Evolutionary conservation across 2,888 invertebrate genomes (phyloP).

Genomic region (Sphaeridia pumilis): DNA sequence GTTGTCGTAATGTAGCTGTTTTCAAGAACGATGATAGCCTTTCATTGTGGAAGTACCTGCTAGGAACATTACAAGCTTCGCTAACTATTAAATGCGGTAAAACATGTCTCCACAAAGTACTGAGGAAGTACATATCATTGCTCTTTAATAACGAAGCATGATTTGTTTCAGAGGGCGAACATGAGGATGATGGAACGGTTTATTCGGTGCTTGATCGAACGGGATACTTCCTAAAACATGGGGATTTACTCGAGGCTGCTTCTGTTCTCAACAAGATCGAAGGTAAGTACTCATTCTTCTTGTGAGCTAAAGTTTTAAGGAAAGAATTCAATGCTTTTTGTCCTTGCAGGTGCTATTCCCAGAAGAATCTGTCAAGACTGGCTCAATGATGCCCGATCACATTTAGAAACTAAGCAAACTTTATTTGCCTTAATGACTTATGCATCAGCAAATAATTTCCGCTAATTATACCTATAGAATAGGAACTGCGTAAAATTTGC

Average conservation of each 20-base stretch:
- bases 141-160: background rate
- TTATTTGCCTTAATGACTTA: constrained; percentile 31
- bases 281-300: constrained; percentile 13
- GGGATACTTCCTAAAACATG: constrained; percentile 21
- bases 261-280: constrained; percentile 22
- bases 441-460: constrained; percentile 17
- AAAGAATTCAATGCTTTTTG: background rate
- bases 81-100: constrained; percentile 18
- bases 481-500: too few relatives aligned
- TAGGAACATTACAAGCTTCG: constrained; percentile 20
- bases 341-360: constrained; percentile 17
- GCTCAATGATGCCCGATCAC: constrained; percentile 25
- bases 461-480: background rate
- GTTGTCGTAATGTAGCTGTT: constrained; percentile 22
- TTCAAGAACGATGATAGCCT: constrained; percentile 25
- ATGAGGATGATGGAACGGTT: constrained; percentile 8
- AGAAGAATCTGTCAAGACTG: constrained; percentile 28
- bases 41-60: constrained; percentile 26
- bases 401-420: constrained; percentile 31
- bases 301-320: background rate
- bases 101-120: background rate
- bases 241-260: constrained; percentile 29
- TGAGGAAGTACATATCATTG: background rate
- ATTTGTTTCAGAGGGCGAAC: constrained; percentile 19
- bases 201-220: constrained; percentile 24